phyloP scores from a whole-genome alignment of 1,140 invertebrate species.

The Nasonia vitripennis region DNA sequence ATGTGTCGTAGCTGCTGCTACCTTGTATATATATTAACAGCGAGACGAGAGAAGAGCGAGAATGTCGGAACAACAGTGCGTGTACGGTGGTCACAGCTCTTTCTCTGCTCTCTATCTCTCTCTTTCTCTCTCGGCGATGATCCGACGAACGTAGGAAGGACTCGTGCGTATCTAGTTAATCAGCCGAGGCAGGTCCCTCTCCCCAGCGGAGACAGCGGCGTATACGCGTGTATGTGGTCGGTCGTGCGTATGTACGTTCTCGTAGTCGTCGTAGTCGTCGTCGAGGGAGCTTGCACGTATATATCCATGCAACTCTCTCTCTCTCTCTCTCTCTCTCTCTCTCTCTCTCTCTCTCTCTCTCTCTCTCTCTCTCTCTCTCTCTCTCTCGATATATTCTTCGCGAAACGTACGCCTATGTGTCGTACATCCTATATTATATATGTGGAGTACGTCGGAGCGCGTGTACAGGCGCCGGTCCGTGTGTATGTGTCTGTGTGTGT shows the following conservation, averaged over 20 bases:
- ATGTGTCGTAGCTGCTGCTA: slow-evolving; percentile 18
- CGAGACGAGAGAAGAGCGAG: background rate
- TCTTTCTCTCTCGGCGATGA: background rate
- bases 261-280: background rate
- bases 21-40: background rate
- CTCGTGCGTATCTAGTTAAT: background rate
- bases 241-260: background rate
- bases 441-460: background rate
- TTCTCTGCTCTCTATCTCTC: too few species aligned
- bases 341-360: too few species aligned
- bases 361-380: too few species aligned
- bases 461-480: background rate
- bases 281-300: background rate
- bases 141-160: slow-evolving; percentile 13
- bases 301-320: background rate
- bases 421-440: background rate
- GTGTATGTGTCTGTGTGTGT: background rate
- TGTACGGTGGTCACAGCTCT: background rate
- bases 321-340: too few species aligned
- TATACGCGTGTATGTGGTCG: background rate
- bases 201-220: background rate
- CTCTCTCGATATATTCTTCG: too few species aligned
- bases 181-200: background rate
- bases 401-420: too few species aligned
- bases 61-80: background rate